Evolutionary conservation across 2,797 vertebrate genomes (phyloP).

Genomic region (Sebastes itinus): DNA sequence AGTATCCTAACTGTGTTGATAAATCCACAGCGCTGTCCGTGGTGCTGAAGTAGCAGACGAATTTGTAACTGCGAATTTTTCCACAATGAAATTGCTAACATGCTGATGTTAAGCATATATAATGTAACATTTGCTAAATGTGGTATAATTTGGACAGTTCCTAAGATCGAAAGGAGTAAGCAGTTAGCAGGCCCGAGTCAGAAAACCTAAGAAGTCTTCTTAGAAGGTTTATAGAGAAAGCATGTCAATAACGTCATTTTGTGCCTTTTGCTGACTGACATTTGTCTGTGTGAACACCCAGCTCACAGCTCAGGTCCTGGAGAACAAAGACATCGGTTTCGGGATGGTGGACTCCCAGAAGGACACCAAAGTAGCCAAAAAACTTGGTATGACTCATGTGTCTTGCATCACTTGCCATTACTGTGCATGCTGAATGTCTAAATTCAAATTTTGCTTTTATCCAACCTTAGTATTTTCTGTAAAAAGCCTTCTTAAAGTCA

Average conservation of each 20-base stretch:
- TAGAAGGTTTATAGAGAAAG: neutral
- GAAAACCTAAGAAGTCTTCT: too few relatives aligned
- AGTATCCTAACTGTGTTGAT: too few relatives aligned
- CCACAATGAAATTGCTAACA: neutral
- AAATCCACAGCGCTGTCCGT: too few relatives aligned
- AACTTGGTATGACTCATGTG: slow-evolving; percentile 83
- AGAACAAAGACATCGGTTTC: slow-evolving; percentile 93
- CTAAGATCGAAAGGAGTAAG: neutral
- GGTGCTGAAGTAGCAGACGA: neutral
- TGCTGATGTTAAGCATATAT: neutral
- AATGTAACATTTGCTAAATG: neutral
- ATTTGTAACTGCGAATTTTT: neutral
- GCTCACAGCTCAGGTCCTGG: slow-evolving; percentile 94
- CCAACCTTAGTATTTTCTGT: neutral
- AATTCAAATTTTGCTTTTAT: neutral
- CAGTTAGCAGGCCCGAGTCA: too few relatives aligned
- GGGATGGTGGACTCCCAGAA: slow-evolving; percentile 93
- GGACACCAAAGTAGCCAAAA: slow-evolving; percentile 92
- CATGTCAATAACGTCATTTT: too few relatives aligned
- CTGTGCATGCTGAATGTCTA: neutral
- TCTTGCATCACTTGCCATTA: neutral
- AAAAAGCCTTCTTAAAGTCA: neutral
- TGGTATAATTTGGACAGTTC: neutral
- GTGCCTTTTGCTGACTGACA: neutral
- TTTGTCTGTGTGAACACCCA: slow-evolving; percentile 64